These are phyloP conservation scores for Procambarus virginalis DNA, from an alignment of 1,140 invertebrate species.

Conservation along the genomic window DNA sequence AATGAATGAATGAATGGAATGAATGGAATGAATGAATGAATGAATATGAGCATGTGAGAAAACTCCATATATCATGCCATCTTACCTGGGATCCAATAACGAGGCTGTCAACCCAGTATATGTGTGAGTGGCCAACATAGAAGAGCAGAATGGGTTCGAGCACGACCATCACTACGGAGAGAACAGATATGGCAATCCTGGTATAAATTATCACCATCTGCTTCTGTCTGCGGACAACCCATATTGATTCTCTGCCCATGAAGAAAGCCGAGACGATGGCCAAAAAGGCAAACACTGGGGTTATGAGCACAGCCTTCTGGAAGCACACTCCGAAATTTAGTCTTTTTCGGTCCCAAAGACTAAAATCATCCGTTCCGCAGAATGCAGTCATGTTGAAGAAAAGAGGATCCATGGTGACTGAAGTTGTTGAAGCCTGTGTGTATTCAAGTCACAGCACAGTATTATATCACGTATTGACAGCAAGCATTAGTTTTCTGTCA, in stretches of 20 bases:
- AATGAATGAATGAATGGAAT: no score
- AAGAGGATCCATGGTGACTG: constrained; percentile 15
- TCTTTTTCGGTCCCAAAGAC: constrained; percentile 64
- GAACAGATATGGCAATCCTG: constrained; percentile 79
- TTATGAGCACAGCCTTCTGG: constrained; percentile 82
- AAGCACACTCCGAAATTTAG: constrained; percentile 86
- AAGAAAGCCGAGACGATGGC: constrained; percentile 85
- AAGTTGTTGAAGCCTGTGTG: not conserved
- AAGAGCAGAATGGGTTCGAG: constrained; percentile 78
- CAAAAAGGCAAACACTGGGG: constrained; percentile 79
- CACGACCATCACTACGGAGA: constrained; percentile 80
- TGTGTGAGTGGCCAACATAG: constrained; percentile 69
- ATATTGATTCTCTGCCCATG: constrained; percentile 79
- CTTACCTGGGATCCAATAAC: constrained; percentile 72
- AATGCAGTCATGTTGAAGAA: constrained; percentile 62
- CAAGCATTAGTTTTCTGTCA: no score
- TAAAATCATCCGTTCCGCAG: constrained; percentile 63
- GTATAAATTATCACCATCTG: constrained; percentile 79
- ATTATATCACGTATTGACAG: not conserved
- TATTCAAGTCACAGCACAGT: not conserved
- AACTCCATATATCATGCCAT: not conserved
- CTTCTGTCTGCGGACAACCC: constrained; percentile 77
- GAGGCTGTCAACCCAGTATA: constrained; percentile 81
- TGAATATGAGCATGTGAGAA: no score
- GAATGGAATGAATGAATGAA: no score